Evolutionary conservation across 2,113 vertebrate genomes (phyloP).

Genomic region (Gymnorhina tibicen): DNA sequence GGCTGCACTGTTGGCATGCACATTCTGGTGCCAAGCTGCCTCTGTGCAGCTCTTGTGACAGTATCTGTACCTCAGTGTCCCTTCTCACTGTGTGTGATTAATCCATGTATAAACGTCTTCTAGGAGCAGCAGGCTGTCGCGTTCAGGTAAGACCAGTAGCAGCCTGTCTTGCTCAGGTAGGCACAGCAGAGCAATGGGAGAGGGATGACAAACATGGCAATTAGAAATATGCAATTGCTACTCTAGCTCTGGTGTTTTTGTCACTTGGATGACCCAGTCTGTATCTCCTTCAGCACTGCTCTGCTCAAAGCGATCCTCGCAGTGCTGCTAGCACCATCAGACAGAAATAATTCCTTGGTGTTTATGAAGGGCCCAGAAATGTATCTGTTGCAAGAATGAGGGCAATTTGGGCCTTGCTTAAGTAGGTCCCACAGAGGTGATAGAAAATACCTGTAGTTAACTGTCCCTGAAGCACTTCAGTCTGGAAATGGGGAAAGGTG

Average conservation of each 20-base stretch:
- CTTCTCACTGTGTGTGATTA: not conserved
- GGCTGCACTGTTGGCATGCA: not conserved
- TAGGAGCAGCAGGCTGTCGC: not conserved
- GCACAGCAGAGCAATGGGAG: not conserved
- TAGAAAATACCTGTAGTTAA: not conserved
- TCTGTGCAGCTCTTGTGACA: not conserved
- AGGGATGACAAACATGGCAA: not conserved
- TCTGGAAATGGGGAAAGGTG: not conserved
- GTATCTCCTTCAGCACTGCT: not conserved
- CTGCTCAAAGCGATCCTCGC: accelerated
- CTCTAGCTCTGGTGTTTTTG: not conserved
- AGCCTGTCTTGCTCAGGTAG: not conserved
- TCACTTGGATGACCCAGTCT: not conserved
- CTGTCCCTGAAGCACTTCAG: not conserved
- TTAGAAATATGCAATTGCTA: not conserved
- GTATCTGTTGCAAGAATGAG: not conserved
- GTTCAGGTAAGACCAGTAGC: not conserved
- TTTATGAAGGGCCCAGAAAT: not conserved
- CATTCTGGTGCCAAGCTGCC: not conserved
- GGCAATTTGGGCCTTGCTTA: not conserved
- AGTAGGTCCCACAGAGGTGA: not conserved
- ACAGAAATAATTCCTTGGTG: not conserved
- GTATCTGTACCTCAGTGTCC: not conserved
- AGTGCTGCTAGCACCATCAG: not conserved
- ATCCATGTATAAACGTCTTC: not conserved